phyloP scores from a whole-genome alignment of 2,113 vertebrate genomes.

The Oreocharis arfaki region DNA sequence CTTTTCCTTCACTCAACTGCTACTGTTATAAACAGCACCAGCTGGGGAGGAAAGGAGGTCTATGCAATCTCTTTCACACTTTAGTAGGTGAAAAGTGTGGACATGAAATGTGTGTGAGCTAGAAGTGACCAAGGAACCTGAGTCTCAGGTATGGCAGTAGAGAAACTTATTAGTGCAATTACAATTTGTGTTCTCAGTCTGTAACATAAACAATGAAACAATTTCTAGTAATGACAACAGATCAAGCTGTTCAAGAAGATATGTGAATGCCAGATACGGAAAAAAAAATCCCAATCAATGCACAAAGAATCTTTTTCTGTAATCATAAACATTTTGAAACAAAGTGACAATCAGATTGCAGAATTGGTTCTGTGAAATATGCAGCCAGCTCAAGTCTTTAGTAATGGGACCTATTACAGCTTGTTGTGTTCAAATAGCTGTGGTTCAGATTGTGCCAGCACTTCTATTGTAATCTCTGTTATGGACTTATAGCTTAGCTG shows the following conservation, averaged over 20 bases:
- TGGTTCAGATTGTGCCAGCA: not conserved
- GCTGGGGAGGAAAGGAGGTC: not conserved
- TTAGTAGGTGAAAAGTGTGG: not conserved
- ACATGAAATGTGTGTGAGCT: not conserved
- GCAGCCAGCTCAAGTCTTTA: not conserved
- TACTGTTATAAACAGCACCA: not conserved
- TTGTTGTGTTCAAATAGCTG: not conserved
- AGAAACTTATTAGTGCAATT: not conserved
- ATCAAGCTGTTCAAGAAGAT: not conserved
- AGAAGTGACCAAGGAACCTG: not conserved
- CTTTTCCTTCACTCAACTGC: not conserved
- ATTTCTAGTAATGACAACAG: not conserved
- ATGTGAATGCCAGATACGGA: not conserved
- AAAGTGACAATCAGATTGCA: not conserved
- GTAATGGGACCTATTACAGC: not conserved
- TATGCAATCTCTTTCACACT: not conserved
- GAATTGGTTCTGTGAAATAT: not conserved
- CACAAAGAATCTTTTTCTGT: not conserved
- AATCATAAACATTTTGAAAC: not conserved
- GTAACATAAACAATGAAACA: not conserved
- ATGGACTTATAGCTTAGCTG: not conserved
- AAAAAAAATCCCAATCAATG: not conserved
- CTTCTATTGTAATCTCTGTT: not conserved
- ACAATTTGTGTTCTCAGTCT: not conserved
- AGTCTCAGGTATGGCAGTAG: not conserved